A percentile compares a stretch with the other conserved stretches of the same genome.
Conservation (phyloP, 2,113 vertebrate species). For the Megaptera novaeangliae region DNA sequence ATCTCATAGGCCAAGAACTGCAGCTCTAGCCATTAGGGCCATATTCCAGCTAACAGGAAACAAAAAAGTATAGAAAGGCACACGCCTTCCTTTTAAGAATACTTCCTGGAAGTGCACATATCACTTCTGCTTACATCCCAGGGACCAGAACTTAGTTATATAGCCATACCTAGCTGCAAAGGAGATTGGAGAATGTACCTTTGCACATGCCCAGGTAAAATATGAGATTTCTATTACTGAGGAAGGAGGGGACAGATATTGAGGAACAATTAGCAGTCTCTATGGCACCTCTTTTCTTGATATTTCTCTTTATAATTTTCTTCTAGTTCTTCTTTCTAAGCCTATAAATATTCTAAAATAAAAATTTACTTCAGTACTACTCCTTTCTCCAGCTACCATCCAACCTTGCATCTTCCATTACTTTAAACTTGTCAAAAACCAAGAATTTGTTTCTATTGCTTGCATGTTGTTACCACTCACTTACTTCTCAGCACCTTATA, state of each 20-base stretch:
- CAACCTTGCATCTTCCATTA: not conserved
- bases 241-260: not conserved
- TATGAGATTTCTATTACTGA: not conserved
- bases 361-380: not conserved
- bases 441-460: not conserved
- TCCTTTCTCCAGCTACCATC: not conserved
- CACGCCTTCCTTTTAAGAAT: not conserved
- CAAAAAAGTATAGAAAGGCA: not conserved
- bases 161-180: not conserved
- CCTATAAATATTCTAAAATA: not conserved
- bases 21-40: not conserved
- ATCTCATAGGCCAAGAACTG: not conserved
- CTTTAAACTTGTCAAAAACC: not conserved
- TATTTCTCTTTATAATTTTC: not conserved
- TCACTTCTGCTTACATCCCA: not conserved
- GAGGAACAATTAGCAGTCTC: not conserved
- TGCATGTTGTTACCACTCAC: not conserved
- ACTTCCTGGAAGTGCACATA: not conserved
- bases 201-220: not conserved
- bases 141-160: not conserved
- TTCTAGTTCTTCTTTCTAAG: not conserved
- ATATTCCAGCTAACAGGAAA: not conserved
- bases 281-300: not conserved
- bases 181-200: not conserved
- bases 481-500: not conserved